Evolutionary conservation across 2,888 invertebrate species (phyloP).

Genomic region (Pycnomerus fuliginosus): DNA sequence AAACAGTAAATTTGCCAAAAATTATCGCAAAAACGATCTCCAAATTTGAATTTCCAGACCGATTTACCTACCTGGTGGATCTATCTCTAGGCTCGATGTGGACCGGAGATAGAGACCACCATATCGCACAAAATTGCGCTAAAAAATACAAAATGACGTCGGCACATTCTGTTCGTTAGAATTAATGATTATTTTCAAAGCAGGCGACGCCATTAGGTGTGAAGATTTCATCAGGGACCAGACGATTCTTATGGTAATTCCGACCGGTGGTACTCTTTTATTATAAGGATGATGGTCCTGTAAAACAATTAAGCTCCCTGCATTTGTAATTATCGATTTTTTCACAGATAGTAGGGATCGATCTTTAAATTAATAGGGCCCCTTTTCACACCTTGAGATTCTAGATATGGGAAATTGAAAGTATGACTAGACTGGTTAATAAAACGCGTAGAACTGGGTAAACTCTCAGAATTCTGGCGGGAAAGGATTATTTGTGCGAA

Average conservation of each 20-base stretch:
- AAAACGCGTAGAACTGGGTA: too few species aligned
- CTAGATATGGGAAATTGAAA: too few species aligned
- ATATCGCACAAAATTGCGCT: constrained; percentile 13
- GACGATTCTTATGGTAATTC: constrained; percentile 40
- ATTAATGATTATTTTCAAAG: constrained; percentile 1
- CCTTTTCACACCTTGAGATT: constrained; percentile 11
- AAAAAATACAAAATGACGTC: constrained; percentile 3
- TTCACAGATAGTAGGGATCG: too few species aligned
- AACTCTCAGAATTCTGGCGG: too few species aligned
- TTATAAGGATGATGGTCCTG: constrained; percentile 32
- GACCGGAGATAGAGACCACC: constrained; percentile 21
- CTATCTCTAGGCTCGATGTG: constrained; percentile 19
- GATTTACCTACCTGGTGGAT: constrained; percentile 42
- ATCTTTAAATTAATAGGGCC: too few species aligned
- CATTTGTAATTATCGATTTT: constrained; percentile 35
- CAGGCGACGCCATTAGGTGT: constrained; percentile 6
- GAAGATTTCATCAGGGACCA: constrained; percentile 26
- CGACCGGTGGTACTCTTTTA: constrained; percentile 35
- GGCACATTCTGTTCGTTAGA: constrained; percentile 7
- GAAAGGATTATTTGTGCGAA: too few species aligned
- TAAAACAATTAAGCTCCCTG: constrained; percentile 44
- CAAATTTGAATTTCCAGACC: constrained; percentile 45
- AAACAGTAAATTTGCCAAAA: too few species aligned
- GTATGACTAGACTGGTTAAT: too few species aligned
- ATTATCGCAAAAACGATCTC: constrained; percentile 38